Conservation (phyloP, 2,797 vertebrate species). For the Karalla daura region DNA sequence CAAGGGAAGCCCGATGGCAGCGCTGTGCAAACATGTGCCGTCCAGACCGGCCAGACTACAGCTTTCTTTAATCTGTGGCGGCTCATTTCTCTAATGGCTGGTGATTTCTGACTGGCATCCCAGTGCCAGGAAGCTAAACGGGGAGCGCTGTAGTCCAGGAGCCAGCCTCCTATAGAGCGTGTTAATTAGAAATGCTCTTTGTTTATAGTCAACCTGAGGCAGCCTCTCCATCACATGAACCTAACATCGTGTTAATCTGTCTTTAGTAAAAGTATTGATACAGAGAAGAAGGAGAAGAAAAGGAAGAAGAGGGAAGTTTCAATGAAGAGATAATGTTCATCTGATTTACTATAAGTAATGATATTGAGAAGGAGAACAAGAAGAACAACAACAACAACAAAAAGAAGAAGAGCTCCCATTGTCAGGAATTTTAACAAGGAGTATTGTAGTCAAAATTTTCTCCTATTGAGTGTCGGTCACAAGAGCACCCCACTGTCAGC, state of each 20-base stretch:
- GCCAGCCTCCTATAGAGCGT: neutral
- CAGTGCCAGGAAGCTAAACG: constrained; percentile 43
- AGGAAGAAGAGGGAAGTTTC: too few relatives aligned
- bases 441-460: too few relatives aligned
- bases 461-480: too few relatives aligned
- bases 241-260: neutral
- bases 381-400: too few relatives aligned
- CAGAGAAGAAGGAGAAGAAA: too few relatives aligned
- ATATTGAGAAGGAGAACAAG: too few relatives aligned
- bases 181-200: neutral
- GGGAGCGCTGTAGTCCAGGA: constrained; percentile 1
- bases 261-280: too few relatives aligned
- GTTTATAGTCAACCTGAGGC: neutral
- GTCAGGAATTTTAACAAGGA: too few relatives aligned
- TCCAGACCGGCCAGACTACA: constrained; percentile 32
- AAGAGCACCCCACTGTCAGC: too few relatives aligned
- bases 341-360: too few relatives aligned
- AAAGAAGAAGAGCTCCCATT: too few relatives aligned
- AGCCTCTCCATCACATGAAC: neutral
- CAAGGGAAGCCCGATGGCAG: constrained; percentile 47
- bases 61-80: constrained; percentile 41
- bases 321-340: too few relatives aligned
- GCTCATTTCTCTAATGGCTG: constrained; percentile 71
- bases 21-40: constrained; percentile 58
- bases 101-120: constrained; percentile 56